Evolutionary conservation across 2,797 vertebrate genomes (phyloP), one percentile per base, ranked within the genome.

Genomic region (Sebastes iracundus): DNA sequence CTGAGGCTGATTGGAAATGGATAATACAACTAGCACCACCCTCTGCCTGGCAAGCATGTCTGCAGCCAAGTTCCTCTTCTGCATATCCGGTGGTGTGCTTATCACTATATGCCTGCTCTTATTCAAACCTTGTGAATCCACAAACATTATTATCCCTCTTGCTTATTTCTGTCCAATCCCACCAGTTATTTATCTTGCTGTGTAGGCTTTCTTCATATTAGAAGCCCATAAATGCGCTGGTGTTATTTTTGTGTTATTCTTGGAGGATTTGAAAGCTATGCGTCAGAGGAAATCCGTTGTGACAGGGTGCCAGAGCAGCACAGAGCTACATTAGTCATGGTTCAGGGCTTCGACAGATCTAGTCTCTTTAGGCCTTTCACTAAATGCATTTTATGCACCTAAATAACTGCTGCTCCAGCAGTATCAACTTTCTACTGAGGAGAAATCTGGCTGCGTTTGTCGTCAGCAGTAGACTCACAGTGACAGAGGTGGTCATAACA

Each of bases 251-350:
- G 8, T 77, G 70, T 76, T 79, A 42, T 78, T 87, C 62, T 80
- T 52, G 12, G 69, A 81, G 78, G 68, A 72, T 87, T 86, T 82
- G 42, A 72, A 83, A 81, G 59, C 65, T 68, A 22, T n/a, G 18
- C 1, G 1, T 86, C 64, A 58, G n/a, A 49, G 77, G 35, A 83
- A 79, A 90, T 84, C 59, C 13, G 23, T 58, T 80, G 80, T 82
- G 84, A 78, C 79, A 85, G 73, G 61, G 42, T 84, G 75, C 70
- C 65, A 75, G 42, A 76, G 79, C 87, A 71, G 82, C 79, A 49
- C 5, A 28, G 52, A 52, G 12, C 77, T 69, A 14, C 55, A 63
- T 84, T 85, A 88, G 77, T 86, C 80, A 81, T 22, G 75, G 76
- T 72, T 80, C 65, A 75, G 61, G 18, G 74, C 32, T 28, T 83